phyloP scores from a whole-genome alignment of 2,797 vertebrate genomes.

The Botia kubotai region DNA sequence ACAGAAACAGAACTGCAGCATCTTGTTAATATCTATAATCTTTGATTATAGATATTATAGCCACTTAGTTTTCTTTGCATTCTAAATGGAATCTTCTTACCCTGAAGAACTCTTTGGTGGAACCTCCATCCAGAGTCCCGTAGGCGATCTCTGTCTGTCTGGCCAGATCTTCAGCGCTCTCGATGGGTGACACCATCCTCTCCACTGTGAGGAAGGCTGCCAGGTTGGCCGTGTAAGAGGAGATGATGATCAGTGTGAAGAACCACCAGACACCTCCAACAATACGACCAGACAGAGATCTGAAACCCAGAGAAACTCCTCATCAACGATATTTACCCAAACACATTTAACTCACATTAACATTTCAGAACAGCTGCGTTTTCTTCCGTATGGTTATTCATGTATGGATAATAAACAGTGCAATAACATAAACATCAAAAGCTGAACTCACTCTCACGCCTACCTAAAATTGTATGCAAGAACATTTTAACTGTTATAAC shows the following conservation, averaged over 20 bases:
- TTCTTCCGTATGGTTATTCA: background rate
- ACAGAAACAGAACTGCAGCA: too few species aligned
- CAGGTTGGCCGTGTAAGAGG: slow-evolving; percentile 97
- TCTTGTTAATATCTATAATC: too few species aligned
- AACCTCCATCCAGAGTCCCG: slow-evolving; percentile 93
- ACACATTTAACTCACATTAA: background rate
- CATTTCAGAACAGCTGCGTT: background rate
- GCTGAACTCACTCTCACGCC: background rate
- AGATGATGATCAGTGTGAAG: slow-evolving; percentile 99
- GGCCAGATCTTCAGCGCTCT: slow-evolving; percentile 94
- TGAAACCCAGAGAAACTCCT: slow-evolving; percentile 44
- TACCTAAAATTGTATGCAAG: background rate
- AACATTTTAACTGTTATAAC: background rate
- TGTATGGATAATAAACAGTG: background rate
- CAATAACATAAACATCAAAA: slow-evolving; percentile 7
- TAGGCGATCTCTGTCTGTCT: slow-evolving; percentile 98
- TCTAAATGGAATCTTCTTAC: slow-evolving; percentile 70
- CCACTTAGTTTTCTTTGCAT: background rate
- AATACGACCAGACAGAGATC: slow-evolving; percentile 84
- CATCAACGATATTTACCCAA: background rate
- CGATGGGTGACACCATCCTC: slow-evolving; percentile 97
- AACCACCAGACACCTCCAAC: slow-evolving; percentile 99
- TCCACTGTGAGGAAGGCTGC: slow-evolving; percentile 98
- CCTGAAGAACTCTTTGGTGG: slow-evolving; percentile 97
- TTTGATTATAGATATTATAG: background rate